Base-by-base conservation (phyloP, 1,140 invertebrate genomes). In the Bursaphelenchus mucronatus region DNA sequence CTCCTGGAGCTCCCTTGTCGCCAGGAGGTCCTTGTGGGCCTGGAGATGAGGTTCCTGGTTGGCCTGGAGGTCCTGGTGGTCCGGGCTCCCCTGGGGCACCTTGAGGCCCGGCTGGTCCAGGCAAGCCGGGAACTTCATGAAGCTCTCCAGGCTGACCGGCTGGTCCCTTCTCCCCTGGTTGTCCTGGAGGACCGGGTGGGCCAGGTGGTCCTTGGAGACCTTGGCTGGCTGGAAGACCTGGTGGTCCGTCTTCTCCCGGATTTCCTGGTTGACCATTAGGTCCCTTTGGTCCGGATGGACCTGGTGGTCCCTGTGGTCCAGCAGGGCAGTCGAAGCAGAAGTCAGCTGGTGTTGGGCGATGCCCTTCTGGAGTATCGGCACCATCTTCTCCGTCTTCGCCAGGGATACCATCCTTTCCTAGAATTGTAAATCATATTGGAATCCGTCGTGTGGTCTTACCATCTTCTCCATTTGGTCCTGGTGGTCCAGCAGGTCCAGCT, bases 291-390 rank as follows among this genome's bases (percentile, higher is more conserved):
- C 30, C 30, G 30, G 30, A 30, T 30, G 30, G 30, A 30, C 30
- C 30, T 30, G 30, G 30, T 30, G 30, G 30, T 30, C 30, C 30
- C 5, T 1, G 30, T 5, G 30, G 30, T 30, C 61, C 17, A 17
- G 63, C 13, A 44, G 61, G 62, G 39, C 62, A 56, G 62, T 61
- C 58, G 58, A 61, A 61, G 58, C 58, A 61, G 63, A 64, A 66
- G 61, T 21, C 59, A 17, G 9, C 40, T 15, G 40, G 61, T 19
- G 61, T 21, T 21, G 21, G 62, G 30, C 1, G n/a, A 17, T 40
- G 41, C 1, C 63, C 63, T 4, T 17, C 17, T 6, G 67, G 65
- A 3, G 64, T 64, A 6, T 68, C 65, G 43, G 68, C 68, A 0
- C 64, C 64, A 11, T n/a, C 17, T 19, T 47, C 17, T 19, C 64